Evolutionary conservation across 2,113 vertebrate species (phyloP), one percentile per base, ranked within the genome.

Genomic region (Periophthalmus modestus): DNA sequence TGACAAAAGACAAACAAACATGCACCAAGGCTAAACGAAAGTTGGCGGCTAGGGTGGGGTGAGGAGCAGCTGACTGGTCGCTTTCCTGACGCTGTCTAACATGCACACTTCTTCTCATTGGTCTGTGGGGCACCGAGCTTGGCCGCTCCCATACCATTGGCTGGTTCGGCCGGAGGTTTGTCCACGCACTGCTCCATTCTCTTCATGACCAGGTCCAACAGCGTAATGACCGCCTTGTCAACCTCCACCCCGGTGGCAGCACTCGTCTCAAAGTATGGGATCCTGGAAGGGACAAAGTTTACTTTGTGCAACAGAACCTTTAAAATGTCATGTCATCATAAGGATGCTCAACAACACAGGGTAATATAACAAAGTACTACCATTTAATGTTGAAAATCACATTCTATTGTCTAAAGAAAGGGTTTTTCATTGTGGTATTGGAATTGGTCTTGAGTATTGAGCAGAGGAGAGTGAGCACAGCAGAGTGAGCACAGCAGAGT

Each of bases 151-250:
- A 94, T 95, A 0, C 94, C 94, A 1, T 95, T 96, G 81, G 93
- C 87, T 0, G 94, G 54, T 3, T 96, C 94, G 0, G 92, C 80
- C 0, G 92, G 87, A 0, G 94, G 94, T 83, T 96, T 97, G 86
- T 97, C 96, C 5, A 97, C 95, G 6, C 96, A 97, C 84, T 96
- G 95, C 81, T 98, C 97, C 96, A 98, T 98, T 43, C 97, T 92
- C 87, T 97, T 96, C 97, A 98, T 98, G 68, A 98, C 96, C 93
- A 98, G 96, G 92, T 98, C 97, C 90, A 98, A 85, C 55, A 98
- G 95, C 0, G 91, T 95, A 61, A 95, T 93, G 81, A 98, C 96
- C 0, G 97, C 93, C 77, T 94, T 94, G 66, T 97, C 96, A 82
- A 98, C 96, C 28, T 95, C 94, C 15, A 92, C 91, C n/a, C 97